Percentiles rank a stretch among this genome's conserved stretches.
Evolutionary conservation across 2,113 vertebrate species (phyloP).

Genomic region (Engraulis encrasicolus): DNA sequence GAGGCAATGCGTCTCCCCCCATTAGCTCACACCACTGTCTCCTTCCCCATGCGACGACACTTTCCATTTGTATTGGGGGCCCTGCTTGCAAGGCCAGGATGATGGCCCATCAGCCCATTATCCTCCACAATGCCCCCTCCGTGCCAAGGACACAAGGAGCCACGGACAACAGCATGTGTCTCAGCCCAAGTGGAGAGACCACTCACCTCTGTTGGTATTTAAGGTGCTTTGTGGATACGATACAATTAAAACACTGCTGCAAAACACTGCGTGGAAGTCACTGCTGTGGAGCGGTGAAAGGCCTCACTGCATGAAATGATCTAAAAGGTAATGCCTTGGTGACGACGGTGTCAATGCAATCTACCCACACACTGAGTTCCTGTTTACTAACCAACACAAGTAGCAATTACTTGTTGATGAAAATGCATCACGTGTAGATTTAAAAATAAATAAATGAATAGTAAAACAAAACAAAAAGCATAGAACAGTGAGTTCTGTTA

Average conservation of each 20-base stretch:
- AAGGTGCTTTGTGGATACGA: conserved; percentile 4
- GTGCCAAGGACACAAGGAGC: background rate
- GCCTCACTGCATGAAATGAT: background rate
- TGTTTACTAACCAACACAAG: too few species aligned
- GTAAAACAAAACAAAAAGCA: too few species aligned
- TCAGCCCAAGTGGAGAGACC: too few species aligned
- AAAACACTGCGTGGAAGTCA: too few species aligned
- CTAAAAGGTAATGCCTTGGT: background rate
- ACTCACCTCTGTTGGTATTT: background rate
- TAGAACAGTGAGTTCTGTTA: too few species aligned
- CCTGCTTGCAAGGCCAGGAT: background rate
- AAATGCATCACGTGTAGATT: too few species aligned
- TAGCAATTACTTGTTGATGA: too few species aligned
- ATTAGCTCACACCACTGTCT: background rate
- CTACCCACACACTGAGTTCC: too few species aligned
- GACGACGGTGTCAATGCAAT: too few species aligned
- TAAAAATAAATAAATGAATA: too few species aligned
- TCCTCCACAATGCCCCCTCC: background rate
- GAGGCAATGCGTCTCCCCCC: background rate
- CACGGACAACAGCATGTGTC: background rate
- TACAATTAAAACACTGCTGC: too few species aligned
- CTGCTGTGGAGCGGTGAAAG: too few species aligned
- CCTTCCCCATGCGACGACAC: background rate
- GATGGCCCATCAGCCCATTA: background rate
- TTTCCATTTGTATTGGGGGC: conserved; percentile 20